A percentile compares a stretch with the other conserved stretches of the same genome.
phyloP scores from a whole-genome alignment of 2,797 vertebrate genomes.

The Vireo griseus region DNA sequence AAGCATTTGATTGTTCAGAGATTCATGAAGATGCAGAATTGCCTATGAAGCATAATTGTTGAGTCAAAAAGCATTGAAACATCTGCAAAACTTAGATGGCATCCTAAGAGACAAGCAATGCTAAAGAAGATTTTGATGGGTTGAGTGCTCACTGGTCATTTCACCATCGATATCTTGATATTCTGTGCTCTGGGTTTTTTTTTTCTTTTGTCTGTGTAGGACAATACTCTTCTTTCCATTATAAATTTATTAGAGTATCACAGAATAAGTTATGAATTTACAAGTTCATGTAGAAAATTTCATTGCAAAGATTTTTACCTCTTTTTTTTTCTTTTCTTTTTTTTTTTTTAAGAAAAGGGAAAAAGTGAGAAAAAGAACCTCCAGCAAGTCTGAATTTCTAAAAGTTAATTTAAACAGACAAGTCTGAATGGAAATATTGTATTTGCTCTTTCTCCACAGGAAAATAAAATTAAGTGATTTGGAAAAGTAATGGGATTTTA shows the following conservation, averaged over 20 bases:
- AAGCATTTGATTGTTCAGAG: neutral
- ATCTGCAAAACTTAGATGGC: neutral
- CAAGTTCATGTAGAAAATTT: neutral
- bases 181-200: neutral
- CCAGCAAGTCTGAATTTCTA: neutral
- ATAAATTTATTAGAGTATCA: neutral
- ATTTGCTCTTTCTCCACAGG: neutral
- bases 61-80: neutral
- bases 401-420: neutral
- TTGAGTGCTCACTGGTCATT: neutral
- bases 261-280: neutral
- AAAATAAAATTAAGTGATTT: neutral
- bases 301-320: neutral
- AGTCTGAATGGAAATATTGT: neutral
- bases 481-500: neutral
- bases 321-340: no score
- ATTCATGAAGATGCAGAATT: constrained; percentile 8
- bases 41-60: neutral
- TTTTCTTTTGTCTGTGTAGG: neutral
- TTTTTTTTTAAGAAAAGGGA: neutral
- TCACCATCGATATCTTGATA: neutral
- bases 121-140: neutral
- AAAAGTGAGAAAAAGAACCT: neutral
- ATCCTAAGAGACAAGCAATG: neutral
- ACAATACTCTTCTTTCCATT: neutral